Evolutionary conservation across 2,888 invertebrate species (phyloP).

Genomic region (Netelia fuscicornis): DNA sequence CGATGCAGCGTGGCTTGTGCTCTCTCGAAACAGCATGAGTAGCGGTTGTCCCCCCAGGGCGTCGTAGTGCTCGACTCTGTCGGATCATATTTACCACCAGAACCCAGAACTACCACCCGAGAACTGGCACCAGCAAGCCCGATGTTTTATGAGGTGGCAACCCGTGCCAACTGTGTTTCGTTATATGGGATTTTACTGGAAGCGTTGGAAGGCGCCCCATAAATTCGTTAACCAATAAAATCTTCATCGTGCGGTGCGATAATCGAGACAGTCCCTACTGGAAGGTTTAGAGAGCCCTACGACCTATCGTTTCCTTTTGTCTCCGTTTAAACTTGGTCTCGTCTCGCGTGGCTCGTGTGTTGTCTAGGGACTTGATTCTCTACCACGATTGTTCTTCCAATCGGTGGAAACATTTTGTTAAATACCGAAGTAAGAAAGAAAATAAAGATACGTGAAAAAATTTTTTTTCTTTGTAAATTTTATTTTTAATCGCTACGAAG

Average conservation of each 20-base stretch:
- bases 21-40: slow-evolving; percentile 57
- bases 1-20: slow-evolving; percentile 31
- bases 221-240: slow-evolving; percentile 84
- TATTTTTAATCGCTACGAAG: too few relatives aligned
- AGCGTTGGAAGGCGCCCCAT: slow-evolving; percentile 79
- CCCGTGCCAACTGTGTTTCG: slow-evolving; percentile 83
- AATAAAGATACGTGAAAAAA: too few relatives aligned
- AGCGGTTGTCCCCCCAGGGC: slow-evolving; percentile 71
- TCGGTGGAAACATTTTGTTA: too few relatives aligned
- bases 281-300: neutral
- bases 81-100: slow-evolving; percentile 37
- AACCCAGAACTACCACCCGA: slow-evolving; percentile 32
- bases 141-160: slow-evolving; percentile 83
- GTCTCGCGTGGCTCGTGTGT: too few relatives aligned
- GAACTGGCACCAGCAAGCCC: slow-evolving; percentile 70
- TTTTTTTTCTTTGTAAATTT: too few relatives aligned
- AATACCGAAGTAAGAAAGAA: too few relatives aligned
- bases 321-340: too few relatives aligned
- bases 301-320: neutral
- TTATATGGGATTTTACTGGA: slow-evolving; percentile 82
- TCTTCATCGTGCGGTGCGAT: slow-evolving; percentile 77
- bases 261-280: slow-evolving; percentile 69
- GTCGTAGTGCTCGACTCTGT: slow-evolving; percentile 71
- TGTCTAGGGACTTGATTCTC: too few relatives aligned
- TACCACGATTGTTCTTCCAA: too few relatives aligned